Evolutionary conservation across 2,113 vertebrate genomes (phyloP).

Genomic region (Prochilodus magdalenae): DNA sequence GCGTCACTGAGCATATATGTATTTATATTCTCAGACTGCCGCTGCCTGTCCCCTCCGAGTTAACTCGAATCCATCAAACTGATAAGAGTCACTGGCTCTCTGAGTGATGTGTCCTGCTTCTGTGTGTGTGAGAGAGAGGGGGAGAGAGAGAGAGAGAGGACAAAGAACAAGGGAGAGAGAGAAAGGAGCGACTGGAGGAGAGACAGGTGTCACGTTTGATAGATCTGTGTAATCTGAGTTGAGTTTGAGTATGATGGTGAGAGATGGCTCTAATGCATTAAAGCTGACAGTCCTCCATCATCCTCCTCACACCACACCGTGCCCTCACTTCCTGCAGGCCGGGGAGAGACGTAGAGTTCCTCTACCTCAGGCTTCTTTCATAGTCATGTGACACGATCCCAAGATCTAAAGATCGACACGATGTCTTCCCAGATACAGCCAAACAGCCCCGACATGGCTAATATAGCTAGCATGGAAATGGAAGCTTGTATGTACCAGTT

Average conservation of each 20-base stretch:
- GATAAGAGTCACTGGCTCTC: background rate
- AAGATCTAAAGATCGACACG: too few relatives aligned
- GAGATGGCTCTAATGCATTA: constrained; percentile 33
- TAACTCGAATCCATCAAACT: constrained; percentile 8
- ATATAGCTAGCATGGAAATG: too few relatives aligned
- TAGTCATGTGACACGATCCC: too few relatives aligned
- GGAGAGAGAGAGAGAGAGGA: background rate
- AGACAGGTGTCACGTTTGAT: constrained; percentile 53
- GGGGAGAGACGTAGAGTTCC: background rate
- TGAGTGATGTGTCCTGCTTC: constrained; percentile 41
- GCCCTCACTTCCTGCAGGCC: background rate
- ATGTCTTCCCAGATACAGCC: too few relatives aligned
- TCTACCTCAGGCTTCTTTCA: too few relatives aligned
- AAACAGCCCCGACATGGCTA: too few relatives aligned
- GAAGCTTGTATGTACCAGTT: too few relatives aligned
- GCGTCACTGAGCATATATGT: background rate
- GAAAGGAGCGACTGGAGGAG: constrained; percentile 8
- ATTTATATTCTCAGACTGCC: background rate
- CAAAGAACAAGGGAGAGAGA: background rate
- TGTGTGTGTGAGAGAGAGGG: background rate
- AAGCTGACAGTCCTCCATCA: constrained; percentile 14
- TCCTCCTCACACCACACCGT: background rate
- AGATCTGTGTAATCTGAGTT: constrained; percentile 53
- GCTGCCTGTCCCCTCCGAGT: background rate
- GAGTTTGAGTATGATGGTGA: constrained; percentile 46